A percentile compares a stretch with the other conserved stretches of the same genome.
Conservation (phyloP, 1,140 invertebrate genomes). For the Artemia franciscana region DNA sequence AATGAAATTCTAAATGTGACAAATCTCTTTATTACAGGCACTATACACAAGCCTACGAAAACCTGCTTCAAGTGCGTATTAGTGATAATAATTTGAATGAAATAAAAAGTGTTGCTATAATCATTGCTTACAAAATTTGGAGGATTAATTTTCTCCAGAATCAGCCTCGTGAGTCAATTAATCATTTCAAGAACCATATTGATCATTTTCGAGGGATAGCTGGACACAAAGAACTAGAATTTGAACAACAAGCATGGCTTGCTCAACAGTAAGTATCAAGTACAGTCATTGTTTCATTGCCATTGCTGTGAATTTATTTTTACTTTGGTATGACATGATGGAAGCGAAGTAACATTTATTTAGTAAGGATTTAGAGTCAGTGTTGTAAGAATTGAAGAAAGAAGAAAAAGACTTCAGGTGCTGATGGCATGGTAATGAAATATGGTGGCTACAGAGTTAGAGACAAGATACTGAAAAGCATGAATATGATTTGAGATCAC, state of each 20-base stretch:
- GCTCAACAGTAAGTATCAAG: slow-evolving; percentile 53
- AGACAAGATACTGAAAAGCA: too few relatives aligned
- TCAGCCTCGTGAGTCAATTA: slow-evolving; percentile 71
- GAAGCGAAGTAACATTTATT: too few relatives aligned
- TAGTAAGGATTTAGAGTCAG: too few relatives aligned
- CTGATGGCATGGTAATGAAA: too few relatives aligned
- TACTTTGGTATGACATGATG: too few relatives aligned
- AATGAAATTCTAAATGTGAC: too few relatives aligned
- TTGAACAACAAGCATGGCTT: slow-evolving; percentile 91
- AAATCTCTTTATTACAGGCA: slow-evolving; percentile 32
- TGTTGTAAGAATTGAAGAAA: too few relatives aligned
- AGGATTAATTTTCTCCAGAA: slow-evolving; percentile 64
- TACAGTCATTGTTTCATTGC: slow-evolving; percentile 1
- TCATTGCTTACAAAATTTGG: slow-evolving; percentile 88
- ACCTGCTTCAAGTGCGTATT: slow-evolving; percentile 60
- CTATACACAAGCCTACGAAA: slow-evolving; percentile 75
- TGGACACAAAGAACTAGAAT: slow-evolving; percentile 53
- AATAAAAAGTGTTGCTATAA: slow-evolving; percentile 78
- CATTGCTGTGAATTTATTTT: too few relatives aligned
- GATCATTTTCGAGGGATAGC: slow-evolving; percentile 58
- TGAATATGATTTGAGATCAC: too few relatives aligned
- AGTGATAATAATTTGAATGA: slow-evolving; percentile 76
- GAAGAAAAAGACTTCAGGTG: too few relatives aligned
- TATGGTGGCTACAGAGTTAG: too few relatives aligned
- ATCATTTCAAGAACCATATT: slow-evolving; percentile 72